Evolutionary conservation across 23 tunicate species (phyloP), one percentile per base, ranked within the genome.

Genomic region (Ascidia mentula): DNA sequence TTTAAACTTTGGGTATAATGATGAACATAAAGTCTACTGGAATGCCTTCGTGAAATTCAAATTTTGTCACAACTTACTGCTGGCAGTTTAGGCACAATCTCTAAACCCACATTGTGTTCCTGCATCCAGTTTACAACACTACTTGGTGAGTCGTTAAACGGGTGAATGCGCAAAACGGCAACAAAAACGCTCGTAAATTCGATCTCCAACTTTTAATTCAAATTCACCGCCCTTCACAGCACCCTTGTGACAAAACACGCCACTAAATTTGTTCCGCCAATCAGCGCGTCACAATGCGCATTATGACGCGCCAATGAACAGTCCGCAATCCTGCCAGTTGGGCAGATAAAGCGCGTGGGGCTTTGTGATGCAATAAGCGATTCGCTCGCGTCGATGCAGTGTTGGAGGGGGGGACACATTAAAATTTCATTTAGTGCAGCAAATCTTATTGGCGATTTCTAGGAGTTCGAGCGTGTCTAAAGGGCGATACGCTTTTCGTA

Each of bases 301-400:
- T 80, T 80, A 80, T 80, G 70, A 33, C 84, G 65, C 77, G 6
- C 40, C 75, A 80, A 38, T 80, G 65, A 9, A 3, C 65, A 53
- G 28, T 6, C 12, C 28, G 13, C 65, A 20, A 28, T 53, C 65
- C 65, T 53, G 22, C 13, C 4, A 5, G 65, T 3, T 28, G 65
- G 13, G 22, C 24, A 1, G 12, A 3, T 1, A 3, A 53, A 53
- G 22, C 1, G 28, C 12, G 24, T 28, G 13, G 24, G 12, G 53
- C 53, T 12, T 53, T 53, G 65, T 53, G 65, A 53, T 53, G 65
- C 13, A 53, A 53, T 53, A 53, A 53, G 65, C 65, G 65, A 53
- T 53, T 53, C 24, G 65, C 65, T 20, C 65, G 65, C 65, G 65
- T 9, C 28, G n/a, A n/a, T n/a, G 13, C 7, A 28, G 24, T 53